Conservation (phyloP, 2,113 vertebrate genomes). For the Phaethon lepturus region DNA sequence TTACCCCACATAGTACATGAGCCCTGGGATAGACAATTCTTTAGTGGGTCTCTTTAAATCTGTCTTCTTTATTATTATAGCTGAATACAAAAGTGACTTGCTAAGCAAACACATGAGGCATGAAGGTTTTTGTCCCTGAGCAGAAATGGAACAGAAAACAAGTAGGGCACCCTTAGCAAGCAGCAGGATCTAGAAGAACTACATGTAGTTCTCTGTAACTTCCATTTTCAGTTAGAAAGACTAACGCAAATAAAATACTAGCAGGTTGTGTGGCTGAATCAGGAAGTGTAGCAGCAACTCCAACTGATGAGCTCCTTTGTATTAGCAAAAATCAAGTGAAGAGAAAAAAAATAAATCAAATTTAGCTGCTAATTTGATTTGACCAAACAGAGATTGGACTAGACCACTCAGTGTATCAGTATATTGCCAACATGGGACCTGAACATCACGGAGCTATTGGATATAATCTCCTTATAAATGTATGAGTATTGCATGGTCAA, state of each 20-base stretch:
- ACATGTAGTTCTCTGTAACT: not conserved
- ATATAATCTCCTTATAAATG: not conserved
- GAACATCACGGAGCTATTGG: not conserved
- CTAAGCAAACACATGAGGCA: not conserved
- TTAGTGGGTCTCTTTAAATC: not conserved
- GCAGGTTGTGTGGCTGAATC: not conserved
- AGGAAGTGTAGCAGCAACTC: not conserved
- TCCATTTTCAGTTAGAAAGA: not conserved
- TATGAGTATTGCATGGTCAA: not conserved
- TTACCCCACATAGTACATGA: not conserved
- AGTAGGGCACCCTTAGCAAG: not conserved
- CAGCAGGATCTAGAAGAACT: not conserved
- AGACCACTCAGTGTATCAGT: accelerated
- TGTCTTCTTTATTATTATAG: not conserved
- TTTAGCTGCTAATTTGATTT: not conserved
- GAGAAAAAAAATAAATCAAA: not conserved
- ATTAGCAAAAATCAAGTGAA: not conserved
- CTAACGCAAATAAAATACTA: not conserved
- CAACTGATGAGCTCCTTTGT: not conserved
- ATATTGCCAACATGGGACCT: not conserved
- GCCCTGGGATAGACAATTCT: not conserved
- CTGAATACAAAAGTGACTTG: not conserved
- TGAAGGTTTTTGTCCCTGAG: not conserved
- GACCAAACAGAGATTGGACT: not conserved
- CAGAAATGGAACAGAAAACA: not conserved